Evolutionary conservation across 2,797 vertebrate genomes (phyloP).

Genomic region (Choloepus didactylus): DNA sequence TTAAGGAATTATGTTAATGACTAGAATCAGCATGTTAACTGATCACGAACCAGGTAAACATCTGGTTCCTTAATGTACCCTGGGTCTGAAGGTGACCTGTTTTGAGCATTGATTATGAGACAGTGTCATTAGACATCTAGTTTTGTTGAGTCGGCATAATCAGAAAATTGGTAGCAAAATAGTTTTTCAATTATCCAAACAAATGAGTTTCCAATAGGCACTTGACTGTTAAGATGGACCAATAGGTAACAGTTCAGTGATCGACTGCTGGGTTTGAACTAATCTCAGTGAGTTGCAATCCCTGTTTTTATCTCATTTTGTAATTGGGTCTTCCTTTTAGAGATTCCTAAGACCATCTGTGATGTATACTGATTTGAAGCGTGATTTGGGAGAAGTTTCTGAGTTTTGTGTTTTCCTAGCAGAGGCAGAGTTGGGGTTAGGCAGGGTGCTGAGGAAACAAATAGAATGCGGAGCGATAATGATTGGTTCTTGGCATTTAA

Average conservation of each 20-base stretch:
- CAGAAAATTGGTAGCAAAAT: slow-evolving; percentile 39
- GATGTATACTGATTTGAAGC: not conserved
- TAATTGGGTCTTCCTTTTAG: slow-evolving; percentile 12
- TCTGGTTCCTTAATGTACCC: not conserved
- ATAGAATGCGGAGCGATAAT: not conserved
- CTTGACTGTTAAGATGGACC: not conserved
- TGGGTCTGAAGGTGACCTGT: no score
- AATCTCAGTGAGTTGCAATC: not conserved
- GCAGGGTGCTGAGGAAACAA: not conserved
- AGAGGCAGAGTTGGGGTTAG: not conserved
- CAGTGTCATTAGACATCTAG: not conserved
- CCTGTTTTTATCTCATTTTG: not conserved
- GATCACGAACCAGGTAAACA: not conserved
- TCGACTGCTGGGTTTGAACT: not conserved
- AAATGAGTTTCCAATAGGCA: not conserved
- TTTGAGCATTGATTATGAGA: not conserved
- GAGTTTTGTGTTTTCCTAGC: not conserved
- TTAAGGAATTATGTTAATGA: slow-evolving; percentile 49
- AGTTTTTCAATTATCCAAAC: not conserved
- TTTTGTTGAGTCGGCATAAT: not conserved
- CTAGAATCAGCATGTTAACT: slow-evolving; percentile 19
- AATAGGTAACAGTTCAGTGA: not conserved
- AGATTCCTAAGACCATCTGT: not conserved
- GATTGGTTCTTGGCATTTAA: not conserved
- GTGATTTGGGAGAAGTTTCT: not conserved